Evolutionary conservation across 2,113 vertebrate species (phyloP).

Genomic region (Gobius niger): DNA sequence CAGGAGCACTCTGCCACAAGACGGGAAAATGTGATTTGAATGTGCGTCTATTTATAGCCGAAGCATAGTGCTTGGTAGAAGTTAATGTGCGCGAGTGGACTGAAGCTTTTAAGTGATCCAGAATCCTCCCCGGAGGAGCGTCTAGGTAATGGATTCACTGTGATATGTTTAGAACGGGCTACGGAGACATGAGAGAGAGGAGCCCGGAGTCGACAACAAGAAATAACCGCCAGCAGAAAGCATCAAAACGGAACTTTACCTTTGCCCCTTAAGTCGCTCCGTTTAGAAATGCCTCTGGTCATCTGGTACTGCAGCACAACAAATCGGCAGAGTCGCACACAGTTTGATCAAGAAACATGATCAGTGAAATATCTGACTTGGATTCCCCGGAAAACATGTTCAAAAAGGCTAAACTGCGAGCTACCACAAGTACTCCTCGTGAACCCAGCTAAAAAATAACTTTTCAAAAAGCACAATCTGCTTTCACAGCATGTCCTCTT

Average conservation of each 20-base stretch:
- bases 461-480: too few species aligned
- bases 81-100: neutral
- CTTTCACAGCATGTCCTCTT: too few species aligned
- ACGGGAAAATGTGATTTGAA: conserved; percentile 7
- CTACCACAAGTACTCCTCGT: too few species aligned
- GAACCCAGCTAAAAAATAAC: too few species aligned
- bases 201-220: neutral
- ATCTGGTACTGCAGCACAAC: too few species aligned
- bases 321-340: too few species aligned
- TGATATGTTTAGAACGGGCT: neutral
- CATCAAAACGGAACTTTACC: neutral
- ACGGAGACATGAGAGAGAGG: neutral
- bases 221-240: neutral
- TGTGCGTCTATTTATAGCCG: neutral
- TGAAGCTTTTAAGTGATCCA: neutral
- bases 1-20: conserved; percentile 8
- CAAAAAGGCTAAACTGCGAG: too few species aligned
- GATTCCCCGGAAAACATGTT: too few species aligned
- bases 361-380: too few species aligned
- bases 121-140: neutral
- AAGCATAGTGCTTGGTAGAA: neutral
- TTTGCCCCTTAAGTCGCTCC: neutral
- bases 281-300: too few species aligned
- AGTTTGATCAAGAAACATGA: too few species aligned
- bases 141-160: neutral